These are phyloP conservation scores for Piscicola geometra DNA, from an alignment of 2,888 invertebrate species.

Conservation along the genomic window DNA sequence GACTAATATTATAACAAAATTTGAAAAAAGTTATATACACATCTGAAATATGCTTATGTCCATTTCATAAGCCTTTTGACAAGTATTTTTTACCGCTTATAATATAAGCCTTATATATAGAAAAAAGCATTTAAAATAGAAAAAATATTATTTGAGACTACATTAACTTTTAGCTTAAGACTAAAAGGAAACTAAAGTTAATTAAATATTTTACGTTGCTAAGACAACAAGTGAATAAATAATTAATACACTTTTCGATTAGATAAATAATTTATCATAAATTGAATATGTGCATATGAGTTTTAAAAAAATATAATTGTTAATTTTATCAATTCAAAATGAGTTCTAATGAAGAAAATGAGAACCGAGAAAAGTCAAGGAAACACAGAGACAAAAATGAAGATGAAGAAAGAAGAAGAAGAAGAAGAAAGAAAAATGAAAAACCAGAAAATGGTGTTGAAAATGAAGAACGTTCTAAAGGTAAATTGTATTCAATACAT, in stretches of 20 bases:
- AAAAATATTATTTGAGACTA: too few species aligned
- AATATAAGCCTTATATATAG: not conserved
- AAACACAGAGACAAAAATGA: not conserved
- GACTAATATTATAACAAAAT: too few species aligned
- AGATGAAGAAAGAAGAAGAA: constrained; percentile 25
- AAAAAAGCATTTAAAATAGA: not conserved
- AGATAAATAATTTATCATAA: too few species aligned
- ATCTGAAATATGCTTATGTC: too few species aligned
- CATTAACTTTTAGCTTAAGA: not conserved
- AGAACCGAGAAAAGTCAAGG: constrained; percentile 5
- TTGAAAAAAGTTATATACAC: too few species aligned
- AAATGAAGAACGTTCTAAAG: too few species aligned
- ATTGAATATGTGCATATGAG: too few species aligned
- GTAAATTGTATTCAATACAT: too few species aligned
- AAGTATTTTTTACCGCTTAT: too few species aligned
- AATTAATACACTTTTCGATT: not conserved
- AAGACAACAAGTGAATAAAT: not conserved
- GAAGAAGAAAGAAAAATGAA: constrained; percentile 23
- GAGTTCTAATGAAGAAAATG: constrained; percentile 8
- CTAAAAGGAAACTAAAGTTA: not conserved
- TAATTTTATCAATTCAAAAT: not conserved
- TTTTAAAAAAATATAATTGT: too few species aligned
- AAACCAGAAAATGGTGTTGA: not conserved
- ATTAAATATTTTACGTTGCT: not conserved
- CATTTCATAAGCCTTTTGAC: too few species aligned